A percentile compares a stretch with the other conserved stretches of the same genome.
These are phyloP conservation scores for Formicarius rufipectus DNA, from an alignment of 2,113 vertebrate species.

Conservation along the genomic window DNA sequence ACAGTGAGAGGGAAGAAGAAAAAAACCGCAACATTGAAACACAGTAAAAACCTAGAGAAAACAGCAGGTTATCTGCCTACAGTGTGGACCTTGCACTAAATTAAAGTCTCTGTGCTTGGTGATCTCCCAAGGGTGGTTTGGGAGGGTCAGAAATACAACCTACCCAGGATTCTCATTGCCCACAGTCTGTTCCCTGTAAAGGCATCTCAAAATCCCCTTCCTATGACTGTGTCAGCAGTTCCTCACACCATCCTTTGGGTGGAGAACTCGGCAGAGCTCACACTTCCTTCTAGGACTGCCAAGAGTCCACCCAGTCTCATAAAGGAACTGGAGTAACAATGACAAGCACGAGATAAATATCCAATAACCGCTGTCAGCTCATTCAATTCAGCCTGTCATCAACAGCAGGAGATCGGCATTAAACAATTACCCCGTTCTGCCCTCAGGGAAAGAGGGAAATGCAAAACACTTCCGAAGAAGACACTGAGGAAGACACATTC, in stretches of 20 bases:
- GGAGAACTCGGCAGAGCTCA: not conserved
- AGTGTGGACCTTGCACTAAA: not conserved
- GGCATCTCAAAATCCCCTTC: not conserved
- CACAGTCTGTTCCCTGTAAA: not conserved
- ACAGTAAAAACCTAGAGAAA: not conserved
- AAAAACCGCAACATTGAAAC: not conserved
- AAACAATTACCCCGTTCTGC: conserved; percentile 12
- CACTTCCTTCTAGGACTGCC: not conserved
- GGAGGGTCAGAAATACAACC: not conserved
- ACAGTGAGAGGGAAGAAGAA: rapidly evolving
- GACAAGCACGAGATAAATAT: not conserved
- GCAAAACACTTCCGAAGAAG: not conserved
- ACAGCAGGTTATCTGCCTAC: not conserved
- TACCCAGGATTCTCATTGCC: not conserved
- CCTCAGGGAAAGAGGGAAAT: not conserved
- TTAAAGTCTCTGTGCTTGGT: not conserved
- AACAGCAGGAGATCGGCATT: not conserved
- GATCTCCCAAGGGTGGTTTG: not conserved
- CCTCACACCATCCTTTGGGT: not conserved
- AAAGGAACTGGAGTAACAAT: not conserved
- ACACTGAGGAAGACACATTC: not conserved
- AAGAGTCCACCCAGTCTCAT: not conserved
- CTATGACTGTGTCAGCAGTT: not conserved
- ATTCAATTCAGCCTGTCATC: not conserved
- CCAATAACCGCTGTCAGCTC: not conserved